Base-by-base conservation (phyloP, 2,797 vertebrate species). In the Coregonus ussuriensis region DNA sequence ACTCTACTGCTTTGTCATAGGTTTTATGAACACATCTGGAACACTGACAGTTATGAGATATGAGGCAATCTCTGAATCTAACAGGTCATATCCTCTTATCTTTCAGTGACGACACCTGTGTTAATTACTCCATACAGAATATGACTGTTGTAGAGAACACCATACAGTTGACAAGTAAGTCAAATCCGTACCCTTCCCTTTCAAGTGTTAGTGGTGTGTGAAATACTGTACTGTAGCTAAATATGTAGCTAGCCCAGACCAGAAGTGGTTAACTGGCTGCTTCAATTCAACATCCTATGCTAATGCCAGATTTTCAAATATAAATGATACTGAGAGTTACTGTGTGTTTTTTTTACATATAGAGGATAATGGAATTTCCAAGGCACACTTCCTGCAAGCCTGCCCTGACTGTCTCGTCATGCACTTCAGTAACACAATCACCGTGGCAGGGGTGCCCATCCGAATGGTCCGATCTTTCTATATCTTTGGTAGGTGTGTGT, bases 341-440 rank as follows among this genome's bases (percentile, higher is more conserved):
- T 25, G 25, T 65, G 9, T 65, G 1, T 29, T 15, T 7, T n/a
- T 9, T 65, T 6, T 31, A 3, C 25, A 47, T 13, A 47, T 47
- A 65, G 62, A 29, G 1, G 62, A 25, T 25, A 31, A 65, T 65
- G 62, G 21, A 13, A 65, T 31, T 65, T 31, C 25, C 62, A 65
- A 6, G 25, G 62, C 21, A 15, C 21, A 25, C 25, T 65, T 65
- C 62, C 62, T 65, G 25, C 62, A 65, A 31, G 13, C 62, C 25
- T 65, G 62, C 62, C 62, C 62, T 14, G 62, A 31, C 25, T 65
- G 62, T 31, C 62, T 65, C 62, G 25, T 65, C 62, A 65, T 65
- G 62, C 21, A 65, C 62, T 25, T 67, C 65, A 67, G 31, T 67
- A 67, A 33, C 65, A 67, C 65, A 14, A 31, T 67, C 21, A 29